phyloP scores from a whole-genome alignment of 2,113 vertebrate species.

The Xiphophorus maculatus region DNA sequence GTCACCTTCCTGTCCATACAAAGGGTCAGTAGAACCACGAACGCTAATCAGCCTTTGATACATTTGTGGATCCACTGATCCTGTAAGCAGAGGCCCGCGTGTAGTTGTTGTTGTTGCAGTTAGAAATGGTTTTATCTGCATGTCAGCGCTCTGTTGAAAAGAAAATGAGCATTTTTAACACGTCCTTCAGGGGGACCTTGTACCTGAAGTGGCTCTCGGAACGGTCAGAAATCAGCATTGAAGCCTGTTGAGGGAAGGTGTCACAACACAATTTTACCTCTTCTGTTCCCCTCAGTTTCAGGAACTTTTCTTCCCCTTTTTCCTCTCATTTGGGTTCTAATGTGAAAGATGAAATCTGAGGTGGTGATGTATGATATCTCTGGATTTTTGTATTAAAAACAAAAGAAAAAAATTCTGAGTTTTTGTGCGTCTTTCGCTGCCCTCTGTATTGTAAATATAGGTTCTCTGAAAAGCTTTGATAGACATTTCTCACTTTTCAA shows the following conservation, averaged over 20 bases:
- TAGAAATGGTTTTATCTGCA: conserved; percentile 52
- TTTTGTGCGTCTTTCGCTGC: background rate
- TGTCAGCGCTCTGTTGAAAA: conserved; percentile 15
- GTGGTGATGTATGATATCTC: conserved; percentile 77
- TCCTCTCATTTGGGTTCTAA: conserved; percentile 69
- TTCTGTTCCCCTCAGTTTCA: conserved; percentile 12
- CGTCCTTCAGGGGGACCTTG: conserved; percentile 24
- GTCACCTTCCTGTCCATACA: conserved; percentile 40
- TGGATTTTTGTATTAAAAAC: conserved; percentile 80
- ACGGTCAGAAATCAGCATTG: conserved; percentile 37
- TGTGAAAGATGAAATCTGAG: conserved; percentile 75
- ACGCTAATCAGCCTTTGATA: conserved; percentile 7
- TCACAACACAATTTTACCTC: conserved; percentile 34
- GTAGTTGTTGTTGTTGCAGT: conserved; percentile 20
- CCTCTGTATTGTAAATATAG: background rate
- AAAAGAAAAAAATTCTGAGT: conserved; percentile 40
- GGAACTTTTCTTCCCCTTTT: conserved; percentile 50
- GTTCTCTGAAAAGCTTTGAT: background rate
- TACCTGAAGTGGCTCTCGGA: conserved; percentile 11
- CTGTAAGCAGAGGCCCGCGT: conserved; percentile 1
- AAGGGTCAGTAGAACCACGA: conserved; percentile 15
- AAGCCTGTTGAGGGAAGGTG: conserved; percentile 19
- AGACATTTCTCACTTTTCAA: too few relatives aligned
- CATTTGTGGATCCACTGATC: conserved; percentile 1
- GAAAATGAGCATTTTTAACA: conserved; percentile 21